Conservation (phyloP, 2,888 invertebrate species). For the Scaptodrosophila latifasciaeformis region DNA sequence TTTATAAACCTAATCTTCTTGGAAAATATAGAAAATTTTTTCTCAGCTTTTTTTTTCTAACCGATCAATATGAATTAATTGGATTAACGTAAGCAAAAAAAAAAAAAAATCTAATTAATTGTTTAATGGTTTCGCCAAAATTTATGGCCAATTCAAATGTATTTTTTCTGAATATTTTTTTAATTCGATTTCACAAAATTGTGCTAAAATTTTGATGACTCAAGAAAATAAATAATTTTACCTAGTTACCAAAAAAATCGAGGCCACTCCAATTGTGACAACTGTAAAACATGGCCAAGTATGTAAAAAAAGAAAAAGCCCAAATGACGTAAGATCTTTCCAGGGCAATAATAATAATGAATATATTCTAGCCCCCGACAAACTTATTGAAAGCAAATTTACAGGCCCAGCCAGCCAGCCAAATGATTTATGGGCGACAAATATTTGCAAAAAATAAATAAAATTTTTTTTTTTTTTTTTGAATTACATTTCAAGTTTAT, state of each 20-base stretch:
- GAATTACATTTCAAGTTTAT: constrained; percentile 50
- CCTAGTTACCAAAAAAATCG: constrained; percentile 46
- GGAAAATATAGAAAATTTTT: no score
- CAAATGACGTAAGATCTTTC: constrained; percentile 56
- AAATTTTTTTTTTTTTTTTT: not conserved
- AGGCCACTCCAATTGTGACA: constrained; percentile 27
- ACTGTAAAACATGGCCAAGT: constrained; percentile 59
- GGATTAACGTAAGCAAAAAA: constrained; percentile 22
- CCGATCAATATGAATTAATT: constrained; percentile 2
- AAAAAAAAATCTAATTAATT: constrained; percentile 16
- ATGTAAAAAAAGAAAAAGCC: constrained; percentile 25
- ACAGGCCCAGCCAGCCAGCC: constrained; percentile 13
- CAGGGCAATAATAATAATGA: constrained; percentile 37
- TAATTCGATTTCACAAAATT: constrained; percentile 22
- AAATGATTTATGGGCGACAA: constrained; percentile 52
- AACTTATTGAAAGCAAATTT: not conserved
- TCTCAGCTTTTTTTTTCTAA: no score
- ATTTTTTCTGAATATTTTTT: no score
- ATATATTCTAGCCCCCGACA: constrained; percentile 21
- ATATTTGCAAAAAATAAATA: constrained; percentile 31
- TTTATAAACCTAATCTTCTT: no score
- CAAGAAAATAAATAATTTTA: constrained; percentile 38
- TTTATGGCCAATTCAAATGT: constrained; percentile 31
- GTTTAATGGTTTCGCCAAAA: constrained; percentile 6
- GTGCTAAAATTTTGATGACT: constrained; percentile 44